Conservation (phyloP, 2,113 vertebrate genomes). For the Heterocephalus glaber region DNA sequence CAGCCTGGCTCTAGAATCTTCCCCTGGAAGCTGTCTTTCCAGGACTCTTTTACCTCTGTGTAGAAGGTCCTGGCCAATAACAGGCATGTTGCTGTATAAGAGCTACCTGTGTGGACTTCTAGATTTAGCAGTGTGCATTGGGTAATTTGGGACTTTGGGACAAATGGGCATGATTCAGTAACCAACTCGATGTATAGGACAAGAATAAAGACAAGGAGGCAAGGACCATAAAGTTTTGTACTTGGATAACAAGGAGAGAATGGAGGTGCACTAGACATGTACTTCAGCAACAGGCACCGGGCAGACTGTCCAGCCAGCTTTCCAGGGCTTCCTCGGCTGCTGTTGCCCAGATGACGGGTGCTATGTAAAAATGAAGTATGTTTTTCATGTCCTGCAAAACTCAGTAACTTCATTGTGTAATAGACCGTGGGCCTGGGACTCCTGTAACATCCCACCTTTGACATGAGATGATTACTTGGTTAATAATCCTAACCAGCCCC, state of each 20-base stretch:
- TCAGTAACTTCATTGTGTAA: not conserved
- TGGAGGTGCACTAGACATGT: not conserved
- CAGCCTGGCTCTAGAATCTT: not conserved
- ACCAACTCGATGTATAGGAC: not conserved
- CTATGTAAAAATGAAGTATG: not conserved
- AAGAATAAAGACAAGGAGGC: not conserved
- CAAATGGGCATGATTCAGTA: not conserved
- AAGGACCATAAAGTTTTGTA: not conserved
- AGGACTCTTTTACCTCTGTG: not conserved
- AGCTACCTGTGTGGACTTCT: not conserved
- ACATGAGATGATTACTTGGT: not conserved
- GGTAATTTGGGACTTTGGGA: not conserved
- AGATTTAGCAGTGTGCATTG: not conserved
- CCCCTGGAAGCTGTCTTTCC: not conserved
- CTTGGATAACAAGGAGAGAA: not conserved
- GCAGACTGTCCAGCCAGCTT: not conserved
- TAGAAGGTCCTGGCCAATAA: not conserved
- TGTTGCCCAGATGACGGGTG: not conserved
- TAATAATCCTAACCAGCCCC: constrained; percentile 32
- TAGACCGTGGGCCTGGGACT: not conserved
- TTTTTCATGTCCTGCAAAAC: not conserved
- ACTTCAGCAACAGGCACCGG: not conserved
- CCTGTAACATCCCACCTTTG: not conserved
- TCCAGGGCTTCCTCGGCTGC: not conserved
- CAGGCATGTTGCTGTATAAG: rapidly evolving